A percentile compares a stretch with the other conserved stretches of the same genome.
Evolutionary conservation across 2,113 vertebrate species (phyloP).

Genomic region (Anolis carolinensis): DNA sequence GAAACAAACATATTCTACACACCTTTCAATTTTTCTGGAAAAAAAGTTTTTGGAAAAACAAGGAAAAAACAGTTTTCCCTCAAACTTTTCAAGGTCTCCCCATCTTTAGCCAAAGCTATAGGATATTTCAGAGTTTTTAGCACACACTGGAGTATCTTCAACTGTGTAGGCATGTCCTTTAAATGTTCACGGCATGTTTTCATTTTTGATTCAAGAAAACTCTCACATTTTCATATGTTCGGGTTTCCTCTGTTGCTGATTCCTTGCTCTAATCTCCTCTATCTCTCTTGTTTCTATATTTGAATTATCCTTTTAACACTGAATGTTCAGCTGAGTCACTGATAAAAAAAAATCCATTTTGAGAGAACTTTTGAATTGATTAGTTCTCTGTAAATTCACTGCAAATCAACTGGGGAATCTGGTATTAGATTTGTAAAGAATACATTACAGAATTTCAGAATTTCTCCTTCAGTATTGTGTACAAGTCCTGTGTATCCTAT

Average conservation of each 20-base stretch:
- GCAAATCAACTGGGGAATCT: not conserved
- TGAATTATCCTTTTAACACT: slow-evolving; percentile 4
- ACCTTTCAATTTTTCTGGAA: too few species aligned
- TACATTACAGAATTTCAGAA: too few species aligned
- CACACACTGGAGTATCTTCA: too few species aligned
- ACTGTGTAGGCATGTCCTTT: too few species aligned
- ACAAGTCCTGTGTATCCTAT: not conserved
- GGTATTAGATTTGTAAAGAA: not conserved
- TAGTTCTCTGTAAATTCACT: not conserved
- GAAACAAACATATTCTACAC: too few species aligned
- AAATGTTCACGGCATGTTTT: too few species aligned
- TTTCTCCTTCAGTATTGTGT: not conserved
- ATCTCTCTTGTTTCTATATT: not conserved
- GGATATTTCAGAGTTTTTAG: too few species aligned
- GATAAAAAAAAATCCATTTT: not conserved
- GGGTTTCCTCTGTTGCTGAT: not conserved
- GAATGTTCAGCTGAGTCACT: not conserved
- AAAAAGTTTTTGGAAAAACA: too few species aligned
- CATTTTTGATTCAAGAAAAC: not conserved
- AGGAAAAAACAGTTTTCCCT: too few species aligned
- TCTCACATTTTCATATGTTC: not conserved
- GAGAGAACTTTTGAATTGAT: not conserved
- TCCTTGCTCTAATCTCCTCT: not conserved
- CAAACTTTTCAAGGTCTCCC: too few species aligned
- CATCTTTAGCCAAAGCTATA: too few species aligned